phyloP scores from a whole-genome alignment of 2,888 invertebrate genomes.

The Bhutanitis thaidina region DNA sequence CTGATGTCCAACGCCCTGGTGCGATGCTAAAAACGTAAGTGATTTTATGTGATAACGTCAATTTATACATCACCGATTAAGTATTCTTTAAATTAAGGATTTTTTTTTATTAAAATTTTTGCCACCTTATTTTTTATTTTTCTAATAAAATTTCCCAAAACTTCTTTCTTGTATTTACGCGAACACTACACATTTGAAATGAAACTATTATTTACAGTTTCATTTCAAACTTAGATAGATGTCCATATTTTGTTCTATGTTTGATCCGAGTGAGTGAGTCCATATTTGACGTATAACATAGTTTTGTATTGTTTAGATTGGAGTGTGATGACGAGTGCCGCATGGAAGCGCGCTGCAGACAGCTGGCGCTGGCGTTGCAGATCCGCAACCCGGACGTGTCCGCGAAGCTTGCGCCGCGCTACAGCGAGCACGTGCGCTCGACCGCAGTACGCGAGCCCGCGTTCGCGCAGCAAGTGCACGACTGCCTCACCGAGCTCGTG shows the following conservation, averaged over 20 bases:
- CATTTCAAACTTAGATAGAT: too few species aligned
- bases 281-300: not conserved
- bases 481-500: constrained; percentile 90
- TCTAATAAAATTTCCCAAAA: too few species aligned
- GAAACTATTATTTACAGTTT: too few species aligned
- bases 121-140: too few species aligned
- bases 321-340: constrained; percentile 97
- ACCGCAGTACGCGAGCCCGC: constrained; percentile 90
- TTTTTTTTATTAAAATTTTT: too few species aligned
- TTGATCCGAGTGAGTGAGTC: too few species aligned
- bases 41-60: too few species aligned
- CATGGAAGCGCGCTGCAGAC: constrained; percentile 91
- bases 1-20: constrained; percentile 81
- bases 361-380: constrained; percentile 94
- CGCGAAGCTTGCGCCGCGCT: constrained; percentile 89
- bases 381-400: constrained; percentile 93
- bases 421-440: constrained; percentile 91
- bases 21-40: constrained; percentile 82
- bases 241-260: too few species aligned
- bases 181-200: too few species aligned
- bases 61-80: too few species aligned
- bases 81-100: too few species aligned
- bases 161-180: too few species aligned
- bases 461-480: constrained; percentile 91
- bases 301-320: constrained; percentile 76